Evolutionary conservation across 2,888 invertebrate genomes (phyloP).

Genomic region (Lamellibrachia satsuma): DNA sequence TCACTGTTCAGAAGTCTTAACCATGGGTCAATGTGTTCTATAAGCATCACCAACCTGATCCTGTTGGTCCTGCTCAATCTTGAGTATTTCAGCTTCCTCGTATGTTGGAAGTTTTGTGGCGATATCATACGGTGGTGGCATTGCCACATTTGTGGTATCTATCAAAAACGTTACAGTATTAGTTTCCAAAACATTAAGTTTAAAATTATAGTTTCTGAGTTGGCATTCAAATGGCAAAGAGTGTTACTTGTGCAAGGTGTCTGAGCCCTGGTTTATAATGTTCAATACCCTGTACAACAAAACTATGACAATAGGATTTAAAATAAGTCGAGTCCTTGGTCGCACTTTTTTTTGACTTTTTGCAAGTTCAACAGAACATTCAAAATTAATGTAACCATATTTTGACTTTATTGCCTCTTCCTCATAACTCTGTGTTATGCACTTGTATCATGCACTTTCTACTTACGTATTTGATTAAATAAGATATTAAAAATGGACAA

Average conservation of each 20-base stretch:
- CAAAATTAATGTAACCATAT: too few relatives aligned
- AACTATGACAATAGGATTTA: too few relatives aligned
- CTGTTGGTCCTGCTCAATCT: constrained; percentile 60
- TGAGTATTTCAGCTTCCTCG: constrained; percentile 89
- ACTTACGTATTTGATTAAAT: too few relatives aligned
- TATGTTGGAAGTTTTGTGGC: constrained; percentile 89
- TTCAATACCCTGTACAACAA: too few relatives aligned
- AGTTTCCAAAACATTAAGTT: background rate
- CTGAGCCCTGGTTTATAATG: too few relatives aligned
- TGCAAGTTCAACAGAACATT: too few relatives aligned
- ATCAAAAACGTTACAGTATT: background rate
- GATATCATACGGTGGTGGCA: constrained; percentile 81
- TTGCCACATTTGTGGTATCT: constrained; percentile 13
- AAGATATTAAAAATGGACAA: too few relatives aligned
- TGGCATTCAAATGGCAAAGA: background rate
- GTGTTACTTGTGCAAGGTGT: background rate
- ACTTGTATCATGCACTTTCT: too few relatives aligned
- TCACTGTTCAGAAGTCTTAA: background rate
- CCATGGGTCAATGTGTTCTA: background rate
- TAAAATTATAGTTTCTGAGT: background rate
- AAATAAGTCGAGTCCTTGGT: too few relatives aligned
- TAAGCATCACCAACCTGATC: background rate
- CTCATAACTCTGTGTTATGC: too few relatives aligned
- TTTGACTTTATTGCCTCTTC: too few relatives aligned
- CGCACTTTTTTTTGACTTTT: too few relatives aligned